Conservation (phyloP, 1,140 invertebrate genomes). For the Bradynema listronoti region DNA sequence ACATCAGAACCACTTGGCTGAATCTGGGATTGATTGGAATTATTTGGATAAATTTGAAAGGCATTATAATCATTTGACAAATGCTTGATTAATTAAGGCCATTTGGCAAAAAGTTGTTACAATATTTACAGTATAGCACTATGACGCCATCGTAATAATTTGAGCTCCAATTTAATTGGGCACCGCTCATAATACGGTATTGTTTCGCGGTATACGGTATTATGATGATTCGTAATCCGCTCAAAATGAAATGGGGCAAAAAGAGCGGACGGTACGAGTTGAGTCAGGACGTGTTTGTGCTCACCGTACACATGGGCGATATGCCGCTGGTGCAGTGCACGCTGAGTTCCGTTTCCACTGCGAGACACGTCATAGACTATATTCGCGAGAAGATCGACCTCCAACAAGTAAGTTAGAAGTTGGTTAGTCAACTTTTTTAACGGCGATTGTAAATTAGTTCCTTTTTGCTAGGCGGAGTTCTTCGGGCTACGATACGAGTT, state of each 20-base stretch:
- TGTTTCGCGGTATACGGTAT: too few relatives aligned
- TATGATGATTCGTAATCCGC: slow-evolving; percentile 43
- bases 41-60: too few relatives aligned
- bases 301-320: slow-evolving; percentile 44
- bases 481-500: slow-evolving; percentile 52
- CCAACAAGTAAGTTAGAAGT: slow-evolving; percentile 37
- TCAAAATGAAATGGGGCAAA: slow-evolving; percentile 47
- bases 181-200: too few relatives aligned
- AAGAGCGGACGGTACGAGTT: slow-evolving; percentile 51
- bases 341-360: slow-evolving; percentile 40
- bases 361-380: slow-evolving; percentile 41
- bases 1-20: too few relatives aligned
- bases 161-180: too few relatives aligned
- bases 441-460: slow-evolving; percentile 4
- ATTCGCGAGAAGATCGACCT: slow-evolving; percentile 45
- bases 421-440: slow-evolving; percentile 21
- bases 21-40: too few relatives aligned
- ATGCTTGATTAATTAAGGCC: too few relatives aligned
- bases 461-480: slow-evolving; percentile 35
- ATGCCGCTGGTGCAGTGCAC: slow-evolving; percentile 43
- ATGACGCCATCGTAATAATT: too few relatives aligned
- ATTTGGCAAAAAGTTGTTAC: too few relatives aligned
- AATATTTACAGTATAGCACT: too few relatives aligned
- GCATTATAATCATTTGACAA: too few relatives aligned
- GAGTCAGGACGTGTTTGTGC: slow-evolving; percentile 45